Conservation (phyloP, 2,888 invertebrate genomes). For the Phaedon cochleariae region DNA sequence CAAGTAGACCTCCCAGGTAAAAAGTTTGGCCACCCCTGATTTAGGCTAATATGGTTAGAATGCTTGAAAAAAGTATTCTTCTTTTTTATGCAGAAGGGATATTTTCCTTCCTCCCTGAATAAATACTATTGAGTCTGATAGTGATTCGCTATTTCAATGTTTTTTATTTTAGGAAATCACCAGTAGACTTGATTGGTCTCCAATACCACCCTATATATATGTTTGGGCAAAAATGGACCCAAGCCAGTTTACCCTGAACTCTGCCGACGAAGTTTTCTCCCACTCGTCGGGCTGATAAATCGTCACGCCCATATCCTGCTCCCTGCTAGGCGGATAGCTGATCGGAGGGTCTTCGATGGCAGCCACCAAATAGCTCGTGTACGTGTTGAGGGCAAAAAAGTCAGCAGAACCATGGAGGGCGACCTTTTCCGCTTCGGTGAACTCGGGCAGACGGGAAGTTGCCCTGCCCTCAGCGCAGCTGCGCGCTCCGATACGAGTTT, state of each 20-base stretch:
- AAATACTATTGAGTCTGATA: no score
- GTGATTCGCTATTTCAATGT: no score
- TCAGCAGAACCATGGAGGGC: slow-evolving; percentile 72
- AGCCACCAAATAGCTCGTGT: slow-evolving; percentile 68
- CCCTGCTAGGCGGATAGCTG: slow-evolving; percentile 19
- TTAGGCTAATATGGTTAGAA: no score
- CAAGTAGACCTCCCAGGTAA: no score
- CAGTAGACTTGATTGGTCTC: no score
- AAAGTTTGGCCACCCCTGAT: no score
- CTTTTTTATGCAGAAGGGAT: no score
- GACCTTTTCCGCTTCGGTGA: slow-evolving; percentile 68
- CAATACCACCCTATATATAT: no score
- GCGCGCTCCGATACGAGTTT: slow-evolving; percentile 65
- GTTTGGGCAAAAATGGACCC: no score
- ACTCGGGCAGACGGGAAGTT: slow-evolving; percentile 70
- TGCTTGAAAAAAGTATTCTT: no score
- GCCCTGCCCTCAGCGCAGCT: slow-evolving; percentile 68
- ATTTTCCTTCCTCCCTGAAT: no score
- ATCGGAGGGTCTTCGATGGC: slow-evolving; percentile 22
- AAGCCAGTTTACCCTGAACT: neutral
- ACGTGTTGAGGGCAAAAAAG: slow-evolving; percentile 79
- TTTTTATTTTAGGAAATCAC: no score
- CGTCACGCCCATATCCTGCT: slow-evolving; percentile 49
- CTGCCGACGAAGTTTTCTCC: slow-evolving; percentile 31
- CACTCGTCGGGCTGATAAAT: slow-evolving; percentile 31